Conservation (phyloP, 2,888 invertebrate species). For the Drosophila tanythrix region DNA sequence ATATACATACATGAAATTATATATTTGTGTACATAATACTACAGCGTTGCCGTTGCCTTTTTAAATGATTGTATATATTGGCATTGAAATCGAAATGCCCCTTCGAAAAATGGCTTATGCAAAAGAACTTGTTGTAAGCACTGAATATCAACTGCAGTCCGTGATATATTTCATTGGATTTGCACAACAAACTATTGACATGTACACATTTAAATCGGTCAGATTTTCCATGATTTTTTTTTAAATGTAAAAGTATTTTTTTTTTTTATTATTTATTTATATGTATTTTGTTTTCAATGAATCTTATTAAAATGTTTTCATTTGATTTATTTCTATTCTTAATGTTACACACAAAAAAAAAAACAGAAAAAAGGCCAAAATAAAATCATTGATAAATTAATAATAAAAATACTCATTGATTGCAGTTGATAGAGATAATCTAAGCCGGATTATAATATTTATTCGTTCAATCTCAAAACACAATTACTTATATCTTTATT, state of each 20-base stretch:
- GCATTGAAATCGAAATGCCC: constrained; percentile 43
- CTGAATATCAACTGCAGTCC: constrained; percentile 2
- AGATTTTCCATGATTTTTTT: background rate
- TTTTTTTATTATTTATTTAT: background rate
- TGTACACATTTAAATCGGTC: background rate
- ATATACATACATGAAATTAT: background rate
- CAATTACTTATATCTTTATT: background rate
- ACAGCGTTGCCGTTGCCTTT: constrained; percentile 42
- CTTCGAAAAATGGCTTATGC: constrained; percentile 44
- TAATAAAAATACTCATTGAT: background rate
- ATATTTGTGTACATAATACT: constrained; percentile 36
- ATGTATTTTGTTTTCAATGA: background rate
- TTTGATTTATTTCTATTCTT: no score
- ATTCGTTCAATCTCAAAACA: background rate
- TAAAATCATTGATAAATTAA: no score
- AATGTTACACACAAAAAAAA: background rate
- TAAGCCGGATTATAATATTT: background rate
- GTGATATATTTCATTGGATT: constrained; percentile 36
- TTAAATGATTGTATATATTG: constrained; percentile 47
- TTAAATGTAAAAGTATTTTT: background rate
- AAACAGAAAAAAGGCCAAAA: no score
- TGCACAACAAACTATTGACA: background rate
- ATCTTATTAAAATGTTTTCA: background rate
- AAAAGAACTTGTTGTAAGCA: constrained; percentile 22
- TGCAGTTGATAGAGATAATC: background rate